These are phyloP conservation scores for Pantelozetes paolii DNA, from an alignment of 2,888 invertebrate genomes.

Conservation along the genomic window DNA sequence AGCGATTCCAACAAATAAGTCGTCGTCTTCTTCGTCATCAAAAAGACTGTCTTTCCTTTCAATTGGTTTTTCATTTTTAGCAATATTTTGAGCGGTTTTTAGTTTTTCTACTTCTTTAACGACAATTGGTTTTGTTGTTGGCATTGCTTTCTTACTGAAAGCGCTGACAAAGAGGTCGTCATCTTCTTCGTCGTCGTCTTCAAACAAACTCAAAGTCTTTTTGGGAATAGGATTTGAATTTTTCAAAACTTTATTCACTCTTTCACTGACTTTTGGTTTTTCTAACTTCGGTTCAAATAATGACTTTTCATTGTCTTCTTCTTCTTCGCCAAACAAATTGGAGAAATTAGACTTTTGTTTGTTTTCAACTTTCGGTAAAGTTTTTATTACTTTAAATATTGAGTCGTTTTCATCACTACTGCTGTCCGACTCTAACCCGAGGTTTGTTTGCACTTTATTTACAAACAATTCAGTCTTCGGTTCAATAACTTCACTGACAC, in stretches of 20 bases:
- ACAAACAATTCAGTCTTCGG: background rate
- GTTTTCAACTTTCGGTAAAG: background rate
- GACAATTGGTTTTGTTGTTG: background rate
- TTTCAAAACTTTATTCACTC: background rate
- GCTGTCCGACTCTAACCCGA: background rate
- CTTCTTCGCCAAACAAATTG: background rate
- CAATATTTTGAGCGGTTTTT: background rate
- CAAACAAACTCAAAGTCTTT: background rate
- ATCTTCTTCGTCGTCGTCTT: slow-evolving; percentile 17
- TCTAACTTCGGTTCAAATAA: background rate
- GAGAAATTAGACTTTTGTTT: background rate
- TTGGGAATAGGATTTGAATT: background rate
- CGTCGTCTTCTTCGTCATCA: slow-evolving; percentile 39
- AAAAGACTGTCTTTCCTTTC: background rate
- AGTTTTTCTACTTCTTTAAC: background rate
- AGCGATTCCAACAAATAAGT: slow-evolving; percentile 28
- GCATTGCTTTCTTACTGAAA: background rate
- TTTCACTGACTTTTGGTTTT: background rate
- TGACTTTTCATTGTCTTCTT: background rate
- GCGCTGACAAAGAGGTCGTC: slow-evolving; percentile 6
- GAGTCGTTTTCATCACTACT: background rate
- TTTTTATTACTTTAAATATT: background rate
- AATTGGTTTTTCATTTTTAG: background rate
- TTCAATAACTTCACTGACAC: background rate
- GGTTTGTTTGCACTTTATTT: background rate